Percentiles rank a stretch among this genome's conserved stretches.
phyloP scores from a whole-genome alignment of 30 jellyfish, hydroid and myxozoan species.

The Aurelia aurita complex sp. Pacific region DNA sequence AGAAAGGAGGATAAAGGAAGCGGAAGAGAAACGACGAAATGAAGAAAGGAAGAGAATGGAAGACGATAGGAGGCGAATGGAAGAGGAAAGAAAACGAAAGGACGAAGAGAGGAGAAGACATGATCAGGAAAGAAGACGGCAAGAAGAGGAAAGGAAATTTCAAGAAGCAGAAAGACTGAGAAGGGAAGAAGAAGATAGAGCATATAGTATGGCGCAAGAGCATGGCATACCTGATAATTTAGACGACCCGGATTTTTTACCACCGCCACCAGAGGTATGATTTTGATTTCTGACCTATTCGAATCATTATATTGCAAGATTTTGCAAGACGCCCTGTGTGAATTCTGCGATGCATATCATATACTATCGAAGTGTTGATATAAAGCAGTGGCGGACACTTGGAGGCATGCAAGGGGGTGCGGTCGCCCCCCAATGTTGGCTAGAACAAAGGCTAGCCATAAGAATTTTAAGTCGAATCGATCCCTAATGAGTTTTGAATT shows the following conservation, averaged over 20 bases:
- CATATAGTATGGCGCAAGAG: constrained; percentile 15
- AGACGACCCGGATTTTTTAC: constrained; percentile 75
- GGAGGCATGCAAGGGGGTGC: too few relatives aligned
- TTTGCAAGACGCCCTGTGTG: too few relatives aligned
- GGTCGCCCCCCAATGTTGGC: too few relatives aligned
- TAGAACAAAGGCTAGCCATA: too few relatives aligned
- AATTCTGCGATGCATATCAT: too few relatives aligned
- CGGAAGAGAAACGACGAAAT: constrained; percentile 27
- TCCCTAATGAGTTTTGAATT: too few relatives aligned
- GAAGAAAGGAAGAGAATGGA: constrained; percentile 43
- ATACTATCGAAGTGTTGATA: too few relatives aligned
- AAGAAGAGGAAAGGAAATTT: constrained; percentile 10
- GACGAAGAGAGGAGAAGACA: constrained; percentile 36
- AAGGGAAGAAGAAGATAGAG: constrained; percentile 56
- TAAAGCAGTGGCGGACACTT: too few relatives aligned
- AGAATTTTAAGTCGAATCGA: too few relatives aligned
- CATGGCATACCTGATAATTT: constrained; percentile 40
- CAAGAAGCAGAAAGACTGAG: constrained; percentile 35
- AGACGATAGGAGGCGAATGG: constrained; percentile 34
- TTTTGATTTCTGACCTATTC: not conserved
- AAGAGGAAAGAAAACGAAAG: constrained; percentile 32
- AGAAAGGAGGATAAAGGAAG: constrained; percentile 10
- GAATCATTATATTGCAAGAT: too few relatives aligned
- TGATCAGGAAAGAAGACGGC: constrained; percentile 9
- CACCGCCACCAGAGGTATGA: constrained; percentile 98